These are phyloP conservation scores for Anguilla obscura DNA, from an alignment of 2,797 vertebrate genomes.

Conservation along the genomic window DNA sequence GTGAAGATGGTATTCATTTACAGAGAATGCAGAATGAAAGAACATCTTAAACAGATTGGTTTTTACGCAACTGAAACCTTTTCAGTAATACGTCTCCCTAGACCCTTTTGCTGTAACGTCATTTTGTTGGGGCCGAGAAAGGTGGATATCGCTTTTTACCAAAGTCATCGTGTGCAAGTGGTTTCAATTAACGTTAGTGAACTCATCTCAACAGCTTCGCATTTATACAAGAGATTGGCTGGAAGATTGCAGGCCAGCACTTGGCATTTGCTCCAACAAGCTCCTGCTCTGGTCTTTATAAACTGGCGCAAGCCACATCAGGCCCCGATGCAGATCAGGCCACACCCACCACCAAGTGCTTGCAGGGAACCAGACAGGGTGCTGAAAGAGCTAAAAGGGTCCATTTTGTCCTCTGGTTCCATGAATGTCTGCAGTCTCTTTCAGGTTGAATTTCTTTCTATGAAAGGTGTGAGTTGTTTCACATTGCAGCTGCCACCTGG, in stretches of 20 bases:
- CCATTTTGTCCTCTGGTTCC: not conserved
- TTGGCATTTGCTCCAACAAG: conserved; percentile 7
- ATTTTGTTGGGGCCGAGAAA: not conserved
- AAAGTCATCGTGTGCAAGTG: not conserved
- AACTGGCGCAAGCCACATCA: conserved; percentile 53
- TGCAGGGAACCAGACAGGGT: conserved; percentile 69
- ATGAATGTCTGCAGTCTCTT: not conserved
- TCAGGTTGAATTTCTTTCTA: not conserved
- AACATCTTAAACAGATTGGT: conserved; percentile 10
- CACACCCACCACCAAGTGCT: conserved; percentile 66
- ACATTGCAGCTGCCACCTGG: not conserved
- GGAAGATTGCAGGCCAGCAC: not conserved
- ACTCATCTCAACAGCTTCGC: not conserved
- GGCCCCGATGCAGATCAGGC: conserved; percentile 58
- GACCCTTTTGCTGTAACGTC: not conserved
- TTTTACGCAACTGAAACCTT: not conserved
- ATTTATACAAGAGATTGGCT: not conserved
- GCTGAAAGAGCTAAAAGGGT: conserved; percentile 68
- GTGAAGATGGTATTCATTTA: conserved; percentile 2
- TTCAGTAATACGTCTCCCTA: not conserved
- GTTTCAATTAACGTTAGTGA: conserved; percentile 9
- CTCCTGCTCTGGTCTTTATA: conserved; percentile 57
- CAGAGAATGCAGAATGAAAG: not conserved
- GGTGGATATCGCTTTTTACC: not conserved
- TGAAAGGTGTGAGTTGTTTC: not conserved